Conservation (phyloP, 2,113 vertebrate genomes). For the Rhinolophus ferrumequinum region DNA sequence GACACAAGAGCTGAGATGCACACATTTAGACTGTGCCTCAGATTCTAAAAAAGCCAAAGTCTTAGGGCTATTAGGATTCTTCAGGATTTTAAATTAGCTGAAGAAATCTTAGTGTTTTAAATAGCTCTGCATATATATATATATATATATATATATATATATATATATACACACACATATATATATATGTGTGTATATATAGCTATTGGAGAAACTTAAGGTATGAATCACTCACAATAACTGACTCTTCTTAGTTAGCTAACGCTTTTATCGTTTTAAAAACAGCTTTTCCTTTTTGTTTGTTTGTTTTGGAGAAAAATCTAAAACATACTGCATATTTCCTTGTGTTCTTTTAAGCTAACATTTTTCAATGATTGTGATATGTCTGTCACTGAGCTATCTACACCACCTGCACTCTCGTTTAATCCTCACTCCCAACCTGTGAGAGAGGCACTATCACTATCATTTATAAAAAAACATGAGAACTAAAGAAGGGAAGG, state of each 20-base stretch:
- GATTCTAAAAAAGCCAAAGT: not conserved
- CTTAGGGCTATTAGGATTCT: not conserved
- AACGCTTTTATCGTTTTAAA: not conserved
- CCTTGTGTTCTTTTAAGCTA: not conserved
- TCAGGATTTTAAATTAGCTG: not conserved
- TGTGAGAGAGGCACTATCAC: not conserved
- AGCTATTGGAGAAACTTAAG: not conserved
- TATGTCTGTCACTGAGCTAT: not conserved
- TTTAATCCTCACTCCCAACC: not conserved
- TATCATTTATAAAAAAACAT: not conserved
- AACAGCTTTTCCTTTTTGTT: not conserved
- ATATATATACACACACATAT: too few relatives aligned
- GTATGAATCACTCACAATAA: not conserved
- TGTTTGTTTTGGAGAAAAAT: not conserved
- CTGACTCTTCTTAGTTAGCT: not conserved
- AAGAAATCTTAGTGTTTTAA: conserved; percentile 1
- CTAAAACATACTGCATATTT: not conserved
- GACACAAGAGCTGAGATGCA: not conserved
- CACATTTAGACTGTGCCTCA: not conserved
- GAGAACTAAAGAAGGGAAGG: not conserved
- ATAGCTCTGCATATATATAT: not conserved
- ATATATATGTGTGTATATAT: too few relatives aligned
- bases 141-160: not conserved
- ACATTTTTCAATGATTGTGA: not conserved
- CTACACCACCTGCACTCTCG: not conserved